Evolutionary conservation across 2,888 invertebrate species (phyloP).

Genomic region (Parnassius orleans): DNA sequence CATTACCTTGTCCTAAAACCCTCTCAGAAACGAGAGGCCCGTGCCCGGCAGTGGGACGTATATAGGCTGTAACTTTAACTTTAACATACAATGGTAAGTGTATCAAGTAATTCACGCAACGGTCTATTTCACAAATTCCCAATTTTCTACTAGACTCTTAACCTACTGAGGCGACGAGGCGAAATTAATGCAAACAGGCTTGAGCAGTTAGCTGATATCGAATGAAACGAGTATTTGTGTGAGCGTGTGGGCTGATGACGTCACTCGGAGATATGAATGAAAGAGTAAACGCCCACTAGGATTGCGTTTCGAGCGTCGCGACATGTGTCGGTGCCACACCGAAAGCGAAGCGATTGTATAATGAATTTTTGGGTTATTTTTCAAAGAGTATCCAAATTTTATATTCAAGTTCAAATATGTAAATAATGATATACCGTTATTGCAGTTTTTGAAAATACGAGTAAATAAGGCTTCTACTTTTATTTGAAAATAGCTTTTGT

Average conservation of each 20-base stretch:
- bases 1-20: too few species aligned
- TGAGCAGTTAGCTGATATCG: constrained; percentile 20
- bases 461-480: too few species aligned
- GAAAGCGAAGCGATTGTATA: constrained; percentile 12
- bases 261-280: constrained; percentile 33
- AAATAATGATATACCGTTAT: too few species aligned
- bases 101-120: not conserved
- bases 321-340: not conserved
- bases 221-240: not conserved
- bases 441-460: too few species aligned
- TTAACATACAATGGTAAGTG: too few species aligned
- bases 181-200: constrained; percentile 18
- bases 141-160: constrained; percentile 2
- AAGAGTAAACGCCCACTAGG: constrained; percentile 29
- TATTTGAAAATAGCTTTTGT: too few species aligned
- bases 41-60: too few species aligned
- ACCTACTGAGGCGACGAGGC: constrained; percentile 14
- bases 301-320: constrained; percentile 18
- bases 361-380: too few species aligned
- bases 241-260: constrained; percentile 32
- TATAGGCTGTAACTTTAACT: too few species aligned
- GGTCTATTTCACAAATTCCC: constrained; percentile 7
- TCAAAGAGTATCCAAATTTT: too few species aligned
- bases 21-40: too few species aligned
- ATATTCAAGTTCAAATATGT: too few species aligned